These are phyloP conservation scores for Sphenopsis melanotis DNA, from an alignment of 2,797 vertebrate species.

Conservation along the genomic window DNA sequence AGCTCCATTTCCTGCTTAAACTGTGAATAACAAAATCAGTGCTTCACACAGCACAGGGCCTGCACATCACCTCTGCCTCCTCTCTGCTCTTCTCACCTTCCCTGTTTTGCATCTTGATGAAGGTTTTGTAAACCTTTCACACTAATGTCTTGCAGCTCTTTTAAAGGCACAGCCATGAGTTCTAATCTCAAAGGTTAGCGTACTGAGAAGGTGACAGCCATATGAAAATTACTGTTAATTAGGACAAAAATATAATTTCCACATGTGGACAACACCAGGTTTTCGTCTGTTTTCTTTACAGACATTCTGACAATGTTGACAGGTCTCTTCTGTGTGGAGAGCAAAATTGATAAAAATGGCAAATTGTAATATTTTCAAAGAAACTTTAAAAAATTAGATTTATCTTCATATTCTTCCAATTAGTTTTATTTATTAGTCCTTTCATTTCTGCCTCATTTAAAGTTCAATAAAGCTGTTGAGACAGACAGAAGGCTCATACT, in stretches of 20 bases:
- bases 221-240: not conserved
- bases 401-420: not conserved
- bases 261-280: rapidly evolving
- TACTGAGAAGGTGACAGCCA: not conserved
- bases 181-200: not conserved
- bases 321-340: not conserved
- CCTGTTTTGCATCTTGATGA: not conserved
- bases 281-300: not conserved
- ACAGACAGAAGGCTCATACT: not conserved
- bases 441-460: slow-evolving; percentile 29
- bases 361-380: not conserved
- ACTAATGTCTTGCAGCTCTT: not conserved
- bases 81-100: not conserved
- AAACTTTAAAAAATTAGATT: not conserved
- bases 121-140: not conserved
- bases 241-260: not conserved
- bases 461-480: slow-evolving; percentile 19
- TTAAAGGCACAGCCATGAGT: not conserved
- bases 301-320: not conserved
- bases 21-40: not conserved
- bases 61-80: not conserved
- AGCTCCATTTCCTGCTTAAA: not conserved
- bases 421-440: not conserved
- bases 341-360: not conserved
- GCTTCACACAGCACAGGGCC: not conserved